Evolutionary conservation across 2,888 invertebrate genomes (phyloP), one percentile per base, ranked within the genome.

Genomic region (Apomyelois bistriatella): DNA sequence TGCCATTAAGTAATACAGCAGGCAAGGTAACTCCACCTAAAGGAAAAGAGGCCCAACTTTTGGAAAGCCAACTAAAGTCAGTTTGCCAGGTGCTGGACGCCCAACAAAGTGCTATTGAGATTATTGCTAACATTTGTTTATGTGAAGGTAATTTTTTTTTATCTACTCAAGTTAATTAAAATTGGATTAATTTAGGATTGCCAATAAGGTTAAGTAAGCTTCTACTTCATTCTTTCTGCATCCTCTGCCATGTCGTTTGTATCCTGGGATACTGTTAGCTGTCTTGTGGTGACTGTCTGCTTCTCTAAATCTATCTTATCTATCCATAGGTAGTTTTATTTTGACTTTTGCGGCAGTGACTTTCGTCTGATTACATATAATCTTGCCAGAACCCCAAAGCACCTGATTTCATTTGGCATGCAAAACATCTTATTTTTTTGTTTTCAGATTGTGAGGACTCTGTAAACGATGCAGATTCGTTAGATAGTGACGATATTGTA

Each of bases 41-140:
- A 58, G 84, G 80, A 13, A 82, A 84, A 57, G 80, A 82, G 28
- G 83, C 79, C 3, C 80, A 83, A 43, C 73, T 76, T 1, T 71
- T 91, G 10, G 91, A 91, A 17, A 86, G 80, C 50, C 86, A 91
- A 50, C 65, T 93, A 3, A 85, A 87, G 56, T 81, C 91, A 47
- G 76, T 92, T 1, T 84, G 84, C 56, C 87, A 92, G 62, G 80
- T 94, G 55, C 68, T 95, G n/a, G 92, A 92, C 59, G 93, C 94
- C 0, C 95, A 95, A 70, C 92, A 93, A 64, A 91, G 92, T 70
- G 92, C 94, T 0, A 80, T 95, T 41, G 95, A 95, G 82, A 93
- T 94, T 57, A 79, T 95, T 53, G 93, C 95, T 17, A 95, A 95
- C 76, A 81, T 95, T 50, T 94, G 94, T 68, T 93, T 93, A 32